These are phyloP conservation scores for Cercocebus atys DNA, from an alignment of 2,113 vertebrate genomes.

Conservation along the genomic window DNA sequence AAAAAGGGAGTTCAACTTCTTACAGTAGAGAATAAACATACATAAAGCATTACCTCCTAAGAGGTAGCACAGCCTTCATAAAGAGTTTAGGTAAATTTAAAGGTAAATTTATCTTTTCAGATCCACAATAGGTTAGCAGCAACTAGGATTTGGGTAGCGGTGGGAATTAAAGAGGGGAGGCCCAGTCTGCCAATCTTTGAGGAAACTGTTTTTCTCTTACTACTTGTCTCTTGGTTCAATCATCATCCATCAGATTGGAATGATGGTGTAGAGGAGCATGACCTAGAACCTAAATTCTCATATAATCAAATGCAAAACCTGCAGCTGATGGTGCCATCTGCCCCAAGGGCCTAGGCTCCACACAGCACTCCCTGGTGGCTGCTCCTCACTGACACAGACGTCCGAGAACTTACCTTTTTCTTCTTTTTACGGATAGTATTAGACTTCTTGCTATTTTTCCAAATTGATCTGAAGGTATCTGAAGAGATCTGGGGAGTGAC, in stretches of 20 bases:
- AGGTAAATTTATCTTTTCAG: neutral
- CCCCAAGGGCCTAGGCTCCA: neutral
- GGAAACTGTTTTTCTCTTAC: neutral
- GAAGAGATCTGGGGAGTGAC: slow-evolving; percentile 83
- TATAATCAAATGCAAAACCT: neutral
- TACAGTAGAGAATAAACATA: neutral
- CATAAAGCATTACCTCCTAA: neutral
- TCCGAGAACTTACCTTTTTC: slow-evolving; percentile 64
- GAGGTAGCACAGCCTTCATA: neutral
- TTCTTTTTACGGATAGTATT: slow-evolving; percentile 68
- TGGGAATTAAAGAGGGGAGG: neutral
- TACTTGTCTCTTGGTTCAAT: neutral
- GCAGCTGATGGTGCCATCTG: neutral
- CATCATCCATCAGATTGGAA: neutral
- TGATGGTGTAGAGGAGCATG: neutral
- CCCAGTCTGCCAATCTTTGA: neutral
- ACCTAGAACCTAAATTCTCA: neutral
- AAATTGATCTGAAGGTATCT: slow-evolving; percentile 80
- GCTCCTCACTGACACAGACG: neutral
- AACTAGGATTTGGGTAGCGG: neutral
- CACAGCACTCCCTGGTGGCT: neutral
- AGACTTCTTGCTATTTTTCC: slow-evolving; percentile 75
- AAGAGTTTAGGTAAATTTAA: neutral
- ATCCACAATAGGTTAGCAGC: neutral
- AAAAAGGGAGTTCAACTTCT: neutral